A percentile compares a stretch with the other conserved stretches of the same genome.
Conservation (phyloP, 2,113 vertebrate genomes). For the Myotis brandtii region DNA sequence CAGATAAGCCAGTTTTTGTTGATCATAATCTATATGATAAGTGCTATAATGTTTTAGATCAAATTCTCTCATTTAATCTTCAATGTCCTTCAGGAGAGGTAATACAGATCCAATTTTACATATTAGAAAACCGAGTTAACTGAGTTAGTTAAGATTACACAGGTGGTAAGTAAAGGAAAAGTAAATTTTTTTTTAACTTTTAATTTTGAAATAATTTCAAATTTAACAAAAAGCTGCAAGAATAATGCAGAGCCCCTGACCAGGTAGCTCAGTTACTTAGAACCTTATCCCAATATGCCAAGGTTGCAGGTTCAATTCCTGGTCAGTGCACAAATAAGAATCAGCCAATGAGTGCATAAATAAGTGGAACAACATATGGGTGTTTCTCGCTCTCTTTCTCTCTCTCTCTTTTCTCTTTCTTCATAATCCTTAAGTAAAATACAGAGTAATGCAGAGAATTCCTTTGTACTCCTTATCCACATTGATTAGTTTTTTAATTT, state of each 20-base stretch:
- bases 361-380: background rate
- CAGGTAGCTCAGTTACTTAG: background rate
- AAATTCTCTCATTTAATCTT: constrained; percentile 38
- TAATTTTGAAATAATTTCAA: background rate
- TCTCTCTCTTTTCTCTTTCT: background rate
- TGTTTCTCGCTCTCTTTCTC: background rate
- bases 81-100: background rate
- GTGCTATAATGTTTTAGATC: constrained; percentile 13
- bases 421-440: background rate
- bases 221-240: constrained; percentile 14
- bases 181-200: background rate
- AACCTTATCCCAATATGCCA: background rate
- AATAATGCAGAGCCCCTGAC: background rate
- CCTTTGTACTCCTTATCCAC: background rate
- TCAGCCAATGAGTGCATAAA: background rate
- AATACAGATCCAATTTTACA: background rate
- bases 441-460: background rate
- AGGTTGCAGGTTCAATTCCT: background rate
- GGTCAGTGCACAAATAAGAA: background rate
- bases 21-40: background rate
- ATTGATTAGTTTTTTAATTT: constrained; percentile 24
- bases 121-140: constrained; percentile 36
- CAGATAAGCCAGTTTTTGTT: background rate
- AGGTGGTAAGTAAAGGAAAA: constrained; percentile 2
- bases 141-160: background rate